Percentiles rank a stretch among this genome's conserved stretches.
phyloP scores from a whole-genome alignment of 2,113 vertebrate species.

The Hyla sarda region DNA sequence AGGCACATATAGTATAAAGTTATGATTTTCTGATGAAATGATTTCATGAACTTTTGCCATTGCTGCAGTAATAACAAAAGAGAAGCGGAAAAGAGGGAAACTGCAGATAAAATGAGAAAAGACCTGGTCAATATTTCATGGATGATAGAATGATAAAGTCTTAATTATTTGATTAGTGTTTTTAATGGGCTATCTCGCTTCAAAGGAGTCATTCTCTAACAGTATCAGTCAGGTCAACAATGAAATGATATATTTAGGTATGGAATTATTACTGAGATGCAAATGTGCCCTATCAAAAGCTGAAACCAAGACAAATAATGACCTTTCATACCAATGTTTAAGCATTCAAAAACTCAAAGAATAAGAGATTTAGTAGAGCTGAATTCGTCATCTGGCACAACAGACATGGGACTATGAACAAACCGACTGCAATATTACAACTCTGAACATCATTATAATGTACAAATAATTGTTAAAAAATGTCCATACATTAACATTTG shows the following conservation, averaged over 20 bases:
- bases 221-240: slow-evolving; percentile 32
- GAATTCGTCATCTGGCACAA: too few relatives aligned
- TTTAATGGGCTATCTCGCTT: neutral
- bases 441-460: too few relatives aligned
- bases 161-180: slow-evolving; percentile 21
- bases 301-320: neutral
- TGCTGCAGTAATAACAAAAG: neutral
- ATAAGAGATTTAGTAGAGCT: too few relatives aligned
- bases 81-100: neutral
- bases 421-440: too few relatives aligned
- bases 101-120: neutral
- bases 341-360: neutral
- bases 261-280: neutral
- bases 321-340: neutral
- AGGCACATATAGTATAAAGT: neutral
- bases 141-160: slow-evolving; percentile 13
- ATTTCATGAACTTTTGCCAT: slow-evolving; percentile 3
- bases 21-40: neutral
- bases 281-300: neutral
- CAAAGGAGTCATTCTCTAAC: neutral
- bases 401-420: too few relatives aligned
- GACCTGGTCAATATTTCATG: slow-evolving; percentile 30
- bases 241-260: neutral
- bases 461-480: too few relatives aligned
- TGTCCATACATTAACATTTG: too few relatives aligned